A percentile compares a stretch with the other conserved stretches of the same genome.
phyloP scores from a whole-genome alignment of 2,113 vertebrate genomes.

The Equus przewalskii region DNA sequence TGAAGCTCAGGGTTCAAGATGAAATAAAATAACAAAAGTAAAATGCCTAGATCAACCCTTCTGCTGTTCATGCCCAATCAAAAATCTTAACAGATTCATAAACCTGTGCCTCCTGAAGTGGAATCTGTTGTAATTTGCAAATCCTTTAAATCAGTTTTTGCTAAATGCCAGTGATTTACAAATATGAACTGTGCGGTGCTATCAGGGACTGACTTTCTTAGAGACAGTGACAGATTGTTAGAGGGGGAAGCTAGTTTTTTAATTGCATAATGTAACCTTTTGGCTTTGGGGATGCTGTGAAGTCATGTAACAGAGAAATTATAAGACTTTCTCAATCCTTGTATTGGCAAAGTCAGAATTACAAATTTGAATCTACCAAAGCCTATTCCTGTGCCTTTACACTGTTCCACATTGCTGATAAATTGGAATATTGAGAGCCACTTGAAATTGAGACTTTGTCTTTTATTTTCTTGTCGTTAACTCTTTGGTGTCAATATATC shows the following conservation, averaged over 20 bases:
- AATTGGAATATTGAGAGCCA: not conserved
- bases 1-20: not conserved
- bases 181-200: not conserved
- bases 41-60: not conserved
- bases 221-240: not conserved
- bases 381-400: not conserved
- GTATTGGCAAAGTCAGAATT: slow-evolving; percentile 37
- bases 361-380: not conserved
- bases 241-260: not conserved
- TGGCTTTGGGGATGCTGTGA: not conserved
- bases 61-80: not conserved
- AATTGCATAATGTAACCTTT: not conserved
- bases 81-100: slow-evolving; percentile 54
- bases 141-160: not conserved
- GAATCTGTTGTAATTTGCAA: slow-evolving; percentile 42
- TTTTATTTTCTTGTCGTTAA: not conserved
- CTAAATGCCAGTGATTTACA: slow-evolving; percentile 21
- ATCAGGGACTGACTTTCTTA: not conserved
- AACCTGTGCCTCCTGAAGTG: not conserved
- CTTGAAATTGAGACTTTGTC: not conserved
- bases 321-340: not conserved
- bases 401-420: not conserved
- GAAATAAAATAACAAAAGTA: slow-evolving; percentile 24
- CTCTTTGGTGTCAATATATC: not conserved
- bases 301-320: slow-evolving; percentile 14